Evolutionary conservation across 2,113 vertebrate species (phyloP).

Genomic region (Empidonax traillii): DNA sequence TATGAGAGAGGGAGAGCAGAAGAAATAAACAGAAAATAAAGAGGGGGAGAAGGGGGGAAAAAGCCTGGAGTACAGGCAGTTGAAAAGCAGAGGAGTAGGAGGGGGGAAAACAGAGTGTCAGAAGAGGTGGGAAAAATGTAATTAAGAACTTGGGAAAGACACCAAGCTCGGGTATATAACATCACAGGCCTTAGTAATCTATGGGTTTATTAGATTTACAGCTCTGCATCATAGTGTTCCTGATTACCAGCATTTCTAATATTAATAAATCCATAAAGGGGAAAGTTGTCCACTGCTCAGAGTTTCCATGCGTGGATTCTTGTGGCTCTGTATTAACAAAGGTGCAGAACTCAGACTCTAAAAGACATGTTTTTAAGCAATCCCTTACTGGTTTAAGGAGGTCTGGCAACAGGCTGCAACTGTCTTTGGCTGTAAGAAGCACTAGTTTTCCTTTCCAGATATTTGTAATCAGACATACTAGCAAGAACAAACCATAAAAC

Average conservation of each 20-base stretch:
- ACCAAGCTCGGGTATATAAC: not conserved
- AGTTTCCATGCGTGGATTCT: not conserved
- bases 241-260: not conserved
- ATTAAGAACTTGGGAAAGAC: not conserved
- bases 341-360: not conserved
- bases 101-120: not conserved
- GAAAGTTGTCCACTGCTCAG: not conserved
- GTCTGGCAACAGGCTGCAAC: not conserved
- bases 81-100: not conserved
- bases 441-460: not conserved
- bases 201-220: not conserved
- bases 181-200: not conserved
- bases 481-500: not conserved
- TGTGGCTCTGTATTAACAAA: not conserved
- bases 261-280: not conserved
- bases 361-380: not conserved
- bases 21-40: not conserved
- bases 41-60: fast-evolving
- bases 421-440: not conserved
- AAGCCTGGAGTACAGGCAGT: not conserved
- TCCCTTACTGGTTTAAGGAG: not conserved
- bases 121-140: not conserved
- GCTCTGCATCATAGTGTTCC: not conserved
- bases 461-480: not conserved
- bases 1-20: not conserved